Base-by-base conservation (phyloP, 2,888 invertebrate genomes). In the Seira sanloemensis region DNA sequence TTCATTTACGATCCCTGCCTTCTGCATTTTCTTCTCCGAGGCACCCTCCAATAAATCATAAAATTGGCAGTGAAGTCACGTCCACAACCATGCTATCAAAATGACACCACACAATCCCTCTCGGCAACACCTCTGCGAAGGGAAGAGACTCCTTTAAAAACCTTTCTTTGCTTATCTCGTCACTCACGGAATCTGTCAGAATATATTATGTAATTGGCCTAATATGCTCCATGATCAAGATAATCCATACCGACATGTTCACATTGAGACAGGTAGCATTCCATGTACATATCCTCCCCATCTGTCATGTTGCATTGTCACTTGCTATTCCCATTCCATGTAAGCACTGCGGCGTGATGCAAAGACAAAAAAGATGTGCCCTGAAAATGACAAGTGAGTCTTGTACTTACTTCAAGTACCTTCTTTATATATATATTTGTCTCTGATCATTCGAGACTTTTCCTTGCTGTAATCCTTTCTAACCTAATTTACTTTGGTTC, bases 31-130 rank as follows among this genome's bases (percentile, higher is more conserved):
- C n/a, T n/a, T n/a, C n/a, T n/a, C n/a, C n/a, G n/a, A n/a, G n/a
- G n/a, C n/a, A n/a, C n/a, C n/a, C n/a, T n/a, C n/a, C n/a, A 76
- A 82, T 82, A 82, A 82, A 72, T 77, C 72, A 82, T 50, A 16
- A 72, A 27, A 74, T 84, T 84, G 78, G 74, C 83, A 84, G 83
- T 78, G 27, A 71, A 78, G 78, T 84, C 83, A 84, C 83, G 83
- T 84, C 18, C n/a, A 7, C 12, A 58, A 58, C 16, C 58, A 4
- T 58, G 16, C 58, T 18, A 58, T 58, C 58, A 58, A 58, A 58
- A 58, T 58, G 58, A 58, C 58, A 58, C 58, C 58, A 58, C n/a
- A n/a, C n/a, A 7, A 58, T 58, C 58, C 7, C 58, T 18, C 58
- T n/a, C 58, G 16, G 58, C 58, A 58, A 58, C 58, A 58, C 58